These are phyloP conservation scores for Thymallus thymallus DNA, from an alignment of 2,113 vertebrate genomes.

Conservation along the genomic window DNA sequence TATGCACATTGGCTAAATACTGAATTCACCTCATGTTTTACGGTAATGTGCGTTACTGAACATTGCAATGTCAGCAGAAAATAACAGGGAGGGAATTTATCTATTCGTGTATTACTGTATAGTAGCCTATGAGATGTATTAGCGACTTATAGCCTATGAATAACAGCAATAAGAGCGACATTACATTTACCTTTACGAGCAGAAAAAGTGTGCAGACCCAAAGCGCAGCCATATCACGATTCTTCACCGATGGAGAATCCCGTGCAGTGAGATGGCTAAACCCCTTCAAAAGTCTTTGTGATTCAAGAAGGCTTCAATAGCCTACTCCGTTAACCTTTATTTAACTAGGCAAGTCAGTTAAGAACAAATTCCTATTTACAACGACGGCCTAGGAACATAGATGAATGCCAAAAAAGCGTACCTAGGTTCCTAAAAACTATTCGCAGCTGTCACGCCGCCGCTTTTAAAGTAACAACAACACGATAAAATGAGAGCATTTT, in stretches of 20 bases:
- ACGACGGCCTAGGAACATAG: too few relatives aligned
- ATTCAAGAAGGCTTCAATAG: neutral
- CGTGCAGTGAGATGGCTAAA: neutral
- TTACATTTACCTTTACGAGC: conserved; percentile 62
- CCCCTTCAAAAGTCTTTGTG: neutral
- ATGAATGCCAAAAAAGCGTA: too few relatives aligned
- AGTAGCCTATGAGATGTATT: too few relatives aligned
- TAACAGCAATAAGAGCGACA: neutral
- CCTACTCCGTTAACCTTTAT: neutral
- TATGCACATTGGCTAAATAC: too few relatives aligned
- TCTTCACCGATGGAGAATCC: conserved; percentile 31
- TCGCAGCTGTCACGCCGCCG: neutral
- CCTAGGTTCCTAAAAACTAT: neutral
- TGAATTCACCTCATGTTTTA: too few relatives aligned
- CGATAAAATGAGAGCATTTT: neutral
- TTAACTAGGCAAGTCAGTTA: too few relatives aligned
- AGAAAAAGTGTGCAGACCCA: conserved; percentile 62
- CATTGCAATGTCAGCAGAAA: too few relatives aligned
- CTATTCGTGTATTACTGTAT: too few relatives aligned
- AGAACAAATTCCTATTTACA: too few relatives aligned
- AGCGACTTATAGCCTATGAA: too few relatives aligned
- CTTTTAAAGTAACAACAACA: neutral
- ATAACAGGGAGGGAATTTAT: too few relatives aligned
- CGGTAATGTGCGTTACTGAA: too few relatives aligned
- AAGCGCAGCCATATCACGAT: conserved; percentile 46